Conservation (phyloP, 2,888 invertebrate species). For the Cantharis lateralis region DNA sequence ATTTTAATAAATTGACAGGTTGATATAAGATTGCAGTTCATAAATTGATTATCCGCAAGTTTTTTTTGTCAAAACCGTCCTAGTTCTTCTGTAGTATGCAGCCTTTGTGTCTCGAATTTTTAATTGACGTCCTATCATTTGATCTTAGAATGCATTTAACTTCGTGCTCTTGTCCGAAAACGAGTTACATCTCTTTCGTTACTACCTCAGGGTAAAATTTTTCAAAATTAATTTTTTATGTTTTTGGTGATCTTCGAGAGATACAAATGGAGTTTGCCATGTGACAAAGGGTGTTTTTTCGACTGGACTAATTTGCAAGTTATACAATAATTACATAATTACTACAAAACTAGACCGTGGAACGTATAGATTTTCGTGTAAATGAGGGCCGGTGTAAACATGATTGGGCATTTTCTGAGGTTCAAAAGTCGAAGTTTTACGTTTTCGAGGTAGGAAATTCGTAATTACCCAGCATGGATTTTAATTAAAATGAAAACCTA, state of each 20-base stretch:
- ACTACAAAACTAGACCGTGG: too few species aligned
- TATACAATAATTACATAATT: too few species aligned
- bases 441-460: not conserved
- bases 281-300: too few species aligned
- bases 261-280: too few species aligned
- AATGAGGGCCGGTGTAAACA: too few species aligned
- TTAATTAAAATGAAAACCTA: not conserved
- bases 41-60: not conserved
- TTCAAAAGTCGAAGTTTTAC: not conserved
- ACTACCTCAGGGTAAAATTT: not conserved
- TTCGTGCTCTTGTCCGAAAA: too few species aligned
- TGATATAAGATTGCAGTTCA: constrained; percentile 12
- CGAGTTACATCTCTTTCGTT: not conserved
- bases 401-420: not conserved
- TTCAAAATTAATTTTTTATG: too few species aligned
- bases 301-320: too few species aligned
- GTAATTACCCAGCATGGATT: not conserved
- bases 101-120: not conserved
- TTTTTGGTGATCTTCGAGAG: too few species aligned
- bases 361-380: too few species aligned
- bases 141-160: not conserved
- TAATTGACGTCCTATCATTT: not conserved
- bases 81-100: not conserved
- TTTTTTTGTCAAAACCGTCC: not conserved
- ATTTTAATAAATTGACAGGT: constrained; percentile 9